Conservation (phyloP, 2,113 vertebrate species). For the Oreochromis aureus region DNA sequence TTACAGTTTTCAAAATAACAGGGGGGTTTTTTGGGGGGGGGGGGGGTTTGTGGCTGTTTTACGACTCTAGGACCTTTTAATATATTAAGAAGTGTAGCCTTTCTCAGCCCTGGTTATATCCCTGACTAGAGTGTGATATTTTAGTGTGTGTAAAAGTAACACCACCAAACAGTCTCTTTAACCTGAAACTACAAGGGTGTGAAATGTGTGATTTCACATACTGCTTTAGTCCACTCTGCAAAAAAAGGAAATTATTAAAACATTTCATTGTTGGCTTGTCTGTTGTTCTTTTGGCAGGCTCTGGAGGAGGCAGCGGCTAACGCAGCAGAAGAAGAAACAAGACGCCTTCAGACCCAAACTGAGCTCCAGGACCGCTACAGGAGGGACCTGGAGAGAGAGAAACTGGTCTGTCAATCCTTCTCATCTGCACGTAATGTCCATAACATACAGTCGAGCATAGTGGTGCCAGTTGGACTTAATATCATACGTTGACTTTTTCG, state of each 20-base stretch:
- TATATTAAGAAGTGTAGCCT: not conserved
- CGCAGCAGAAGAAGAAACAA: conserved; percentile 84
- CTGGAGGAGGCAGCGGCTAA: conserved; percentile 85
- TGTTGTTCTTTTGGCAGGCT: conserved; percentile 70
- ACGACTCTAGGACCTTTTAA: not conserved
- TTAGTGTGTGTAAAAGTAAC: not conserved
- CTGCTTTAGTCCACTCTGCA: not conserved
- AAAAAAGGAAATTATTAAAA: not conserved
- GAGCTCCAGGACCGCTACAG: conserved; percentile 91
- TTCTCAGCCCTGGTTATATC: not conserved
- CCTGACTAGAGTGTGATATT: not conserved
- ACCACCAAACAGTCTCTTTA: not conserved
- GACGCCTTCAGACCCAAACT: conserved; percentile 85
- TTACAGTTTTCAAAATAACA: not conserved
- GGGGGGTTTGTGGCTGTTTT: not conserved
- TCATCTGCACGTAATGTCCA: not conserved
- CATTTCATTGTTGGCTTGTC: not conserved
- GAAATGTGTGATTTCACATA: not conserved
- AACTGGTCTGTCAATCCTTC: conserved; percentile 69
- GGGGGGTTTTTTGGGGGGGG: not conserved
- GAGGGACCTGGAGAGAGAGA: conserved; percentile 89
- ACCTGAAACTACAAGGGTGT: not conserved
- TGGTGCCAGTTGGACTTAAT: not conserved
- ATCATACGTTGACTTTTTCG: not conserved
- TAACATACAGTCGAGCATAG: not conserved